Evolutionary conservation across 2,888 invertebrate genomes (phyloP).

Genomic region (Philaethria dido): DNA sequence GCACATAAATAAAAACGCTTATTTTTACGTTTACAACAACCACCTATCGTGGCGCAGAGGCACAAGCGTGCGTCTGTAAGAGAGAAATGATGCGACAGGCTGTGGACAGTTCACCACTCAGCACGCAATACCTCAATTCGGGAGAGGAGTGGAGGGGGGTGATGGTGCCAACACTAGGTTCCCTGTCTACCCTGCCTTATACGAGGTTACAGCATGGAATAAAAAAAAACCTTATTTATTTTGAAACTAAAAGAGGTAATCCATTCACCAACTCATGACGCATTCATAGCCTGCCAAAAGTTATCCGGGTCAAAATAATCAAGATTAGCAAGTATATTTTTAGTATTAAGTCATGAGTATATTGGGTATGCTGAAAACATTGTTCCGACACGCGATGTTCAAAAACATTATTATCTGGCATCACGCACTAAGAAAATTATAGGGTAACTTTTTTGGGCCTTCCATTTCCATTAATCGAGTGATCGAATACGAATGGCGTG

Average conservation of each 20-base stretch:
- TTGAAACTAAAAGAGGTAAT: not conserved
- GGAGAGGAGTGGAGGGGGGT: too few relatives aligned
- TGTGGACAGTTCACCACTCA: too few relatives aligned
- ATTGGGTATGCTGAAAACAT: slow-evolving; percentile 29
- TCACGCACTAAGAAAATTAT: slow-evolving; percentile 38
- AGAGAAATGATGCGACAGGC: too few relatives aligned
- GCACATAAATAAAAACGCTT: too few relatives aligned
- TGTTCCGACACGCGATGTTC: slow-evolving; percentile 25
- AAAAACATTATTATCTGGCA: slow-evolving; percentile 40
- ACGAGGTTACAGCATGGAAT: too few relatives aligned
- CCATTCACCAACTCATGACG: not conserved
- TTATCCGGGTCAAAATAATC: slow-evolving; percentile 26
- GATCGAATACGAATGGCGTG: slow-evolving; percentile 17
- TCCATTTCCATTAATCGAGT: slow-evolving; percentile 27
- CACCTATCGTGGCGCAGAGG: too few relatives aligned
- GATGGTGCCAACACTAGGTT: too few relatives aligned
- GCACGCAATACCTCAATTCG: too few relatives aligned
- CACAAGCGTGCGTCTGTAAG: too few relatives aligned
- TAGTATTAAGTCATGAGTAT: slow-evolving; percentile 34
- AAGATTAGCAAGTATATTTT: slow-evolving; percentile 1
- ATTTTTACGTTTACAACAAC: too few relatives aligned
- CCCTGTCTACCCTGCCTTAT: too few relatives aligned
- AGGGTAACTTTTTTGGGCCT: slow-evolving; percentile 20
- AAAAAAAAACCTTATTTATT: not conserved
- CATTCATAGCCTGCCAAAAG: slow-evolving; percentile 1